Percentiles rank a stretch among this genome's conserved stretches.
Conservation (phyloP, 2,113 vertebrate genomes). For the Strix uralensis region DNA sequence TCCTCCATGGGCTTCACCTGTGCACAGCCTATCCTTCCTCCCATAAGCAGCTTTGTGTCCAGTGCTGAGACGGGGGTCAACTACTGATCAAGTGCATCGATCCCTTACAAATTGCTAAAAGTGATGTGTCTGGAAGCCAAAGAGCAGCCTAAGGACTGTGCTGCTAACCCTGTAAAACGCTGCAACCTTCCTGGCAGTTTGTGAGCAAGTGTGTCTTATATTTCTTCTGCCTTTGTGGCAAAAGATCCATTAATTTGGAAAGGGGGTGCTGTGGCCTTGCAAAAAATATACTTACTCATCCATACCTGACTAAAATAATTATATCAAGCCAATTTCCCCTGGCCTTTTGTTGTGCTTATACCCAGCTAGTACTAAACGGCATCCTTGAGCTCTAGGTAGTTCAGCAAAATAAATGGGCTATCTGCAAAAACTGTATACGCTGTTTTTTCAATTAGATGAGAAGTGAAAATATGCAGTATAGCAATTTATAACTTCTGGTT, state of each 20-base stretch:
- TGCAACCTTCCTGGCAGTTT: not conserved
- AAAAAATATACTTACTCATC: not conserved
- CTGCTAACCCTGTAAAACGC: not conserved
- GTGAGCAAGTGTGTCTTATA: not conserved
- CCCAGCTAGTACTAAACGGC: not conserved
- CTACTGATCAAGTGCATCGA: not conserved
- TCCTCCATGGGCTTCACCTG: not conserved
- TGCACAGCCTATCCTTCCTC: not conserved
- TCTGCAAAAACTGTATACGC: not conserved
- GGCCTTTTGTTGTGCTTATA: not conserved
- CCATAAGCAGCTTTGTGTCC: not conserved
- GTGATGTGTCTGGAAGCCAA: not conserved
- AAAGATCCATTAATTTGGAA: not conserved
- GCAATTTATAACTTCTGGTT: conserved; percentile 9
- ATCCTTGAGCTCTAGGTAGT: not conserved
- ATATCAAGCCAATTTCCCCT: not conserved
- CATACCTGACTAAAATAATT: not conserved
- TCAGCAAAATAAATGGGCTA: not conserved
- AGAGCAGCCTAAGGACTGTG: not conserved
- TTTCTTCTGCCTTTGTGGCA: not conserved
- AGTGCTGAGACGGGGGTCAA: not conserved
- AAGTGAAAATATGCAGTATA: not conserved
- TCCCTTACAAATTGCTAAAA: not conserved
- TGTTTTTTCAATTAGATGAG: not conserved
- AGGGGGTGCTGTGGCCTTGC: not conserved